A percentile compares a stretch with the other conserved stretches of the same genome.
Conservation (phyloP, 2,888 invertebrate species). For the Exocentrus adspersus region DNA sequence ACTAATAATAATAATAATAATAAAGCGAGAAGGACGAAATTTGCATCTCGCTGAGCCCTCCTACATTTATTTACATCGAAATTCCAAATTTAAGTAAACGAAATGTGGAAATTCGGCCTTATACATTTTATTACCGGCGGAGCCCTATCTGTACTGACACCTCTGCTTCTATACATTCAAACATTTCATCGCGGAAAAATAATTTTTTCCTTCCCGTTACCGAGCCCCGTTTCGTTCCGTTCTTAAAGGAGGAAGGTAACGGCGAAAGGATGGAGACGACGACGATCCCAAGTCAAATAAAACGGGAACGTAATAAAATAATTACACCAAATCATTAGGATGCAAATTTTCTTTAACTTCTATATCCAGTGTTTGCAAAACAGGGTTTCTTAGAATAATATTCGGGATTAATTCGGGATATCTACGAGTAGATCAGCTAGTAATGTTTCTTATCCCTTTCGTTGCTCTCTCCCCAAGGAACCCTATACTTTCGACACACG, state of each 20-base stretch:
- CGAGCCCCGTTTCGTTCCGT: conserved; percentile 31
- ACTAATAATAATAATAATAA: too few species aligned
- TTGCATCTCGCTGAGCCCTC: conserved; percentile 53
- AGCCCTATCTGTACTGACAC: conserved; percentile 59
- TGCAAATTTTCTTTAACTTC: conserved; percentile 63
- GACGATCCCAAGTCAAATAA: conserved; percentile 31
- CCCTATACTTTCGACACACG: conserved; percentile 58
- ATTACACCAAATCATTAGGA: conserved; percentile 62
- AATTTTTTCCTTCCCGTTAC: conserved; percentile 27
- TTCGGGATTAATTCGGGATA: conserved; percentile 62
- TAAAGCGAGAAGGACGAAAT: conserved; percentile 38
- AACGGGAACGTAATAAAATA: conserved; percentile 52
- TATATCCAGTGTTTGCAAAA: conserved; percentile 60
- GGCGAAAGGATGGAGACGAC: conserved; percentile 26
- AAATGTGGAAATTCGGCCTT: conserved; percentile 56
- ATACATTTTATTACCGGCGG: conserved; percentile 58
- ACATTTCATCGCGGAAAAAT: conserved; percentile 40
- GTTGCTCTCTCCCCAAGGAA: conserved; percentile 54
- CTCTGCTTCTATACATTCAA: conserved; percentile 53
- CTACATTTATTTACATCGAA: conserved; percentile 59
- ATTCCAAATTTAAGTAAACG: conserved; percentile 59
- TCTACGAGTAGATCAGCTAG: conserved; percentile 60
- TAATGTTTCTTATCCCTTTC: conserved; percentile 58
- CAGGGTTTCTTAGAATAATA: conserved; percentile 61
- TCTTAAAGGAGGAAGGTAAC: conserved; percentile 13